These are phyloP conservation scores for Corynorhinus townsendii DNA, from an alignment of 2,113 vertebrate genomes.

Conservation along the genomic window DNA sequence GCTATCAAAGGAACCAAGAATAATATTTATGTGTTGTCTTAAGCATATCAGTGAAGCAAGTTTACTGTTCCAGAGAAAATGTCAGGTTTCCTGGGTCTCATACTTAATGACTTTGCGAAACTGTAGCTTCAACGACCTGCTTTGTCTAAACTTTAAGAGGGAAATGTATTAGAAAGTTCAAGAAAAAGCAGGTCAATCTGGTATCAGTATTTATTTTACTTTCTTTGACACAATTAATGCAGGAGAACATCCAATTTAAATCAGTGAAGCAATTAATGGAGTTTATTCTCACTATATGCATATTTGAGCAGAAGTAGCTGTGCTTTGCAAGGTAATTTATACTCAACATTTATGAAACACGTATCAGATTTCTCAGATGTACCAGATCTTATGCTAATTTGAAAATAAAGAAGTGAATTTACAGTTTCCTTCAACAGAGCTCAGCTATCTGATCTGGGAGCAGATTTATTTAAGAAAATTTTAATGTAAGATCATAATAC, in stretches of 20 bases:
- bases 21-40: not conserved
- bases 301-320: not conserved
- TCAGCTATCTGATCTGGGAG: not conserved
- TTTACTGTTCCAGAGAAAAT: slow-evolving; percentile 2
- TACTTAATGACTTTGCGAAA: not conserved
- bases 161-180: slow-evolving; percentile 21
- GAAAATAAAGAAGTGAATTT: not conserved
- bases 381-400: not conserved
- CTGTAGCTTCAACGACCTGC: not conserved
- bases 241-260: not conserved
- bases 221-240: not conserved
- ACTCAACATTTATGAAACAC: not conserved
- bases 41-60: not conserved
- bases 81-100: not conserved
- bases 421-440: not conserved
- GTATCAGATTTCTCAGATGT: not conserved
- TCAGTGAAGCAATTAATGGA: not conserved
- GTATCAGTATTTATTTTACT: slow-evolving; percentile 24
- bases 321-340: not conserved
- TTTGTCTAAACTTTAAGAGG: slow-evolving; percentile 34
- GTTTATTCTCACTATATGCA: not conserved
- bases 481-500: not conserved
- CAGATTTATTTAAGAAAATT: not conserved
- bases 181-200: slow-evolving; percentile 21
- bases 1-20: slow-evolving; percentile 14